A percentile compares a stretch with the other conserved stretches of the same genome.
These are phyloP conservation scores for Phyllotreta striolata DNA, from an alignment of 2,888 invertebrate genomes.

Conservation along the genomic window DNA sequence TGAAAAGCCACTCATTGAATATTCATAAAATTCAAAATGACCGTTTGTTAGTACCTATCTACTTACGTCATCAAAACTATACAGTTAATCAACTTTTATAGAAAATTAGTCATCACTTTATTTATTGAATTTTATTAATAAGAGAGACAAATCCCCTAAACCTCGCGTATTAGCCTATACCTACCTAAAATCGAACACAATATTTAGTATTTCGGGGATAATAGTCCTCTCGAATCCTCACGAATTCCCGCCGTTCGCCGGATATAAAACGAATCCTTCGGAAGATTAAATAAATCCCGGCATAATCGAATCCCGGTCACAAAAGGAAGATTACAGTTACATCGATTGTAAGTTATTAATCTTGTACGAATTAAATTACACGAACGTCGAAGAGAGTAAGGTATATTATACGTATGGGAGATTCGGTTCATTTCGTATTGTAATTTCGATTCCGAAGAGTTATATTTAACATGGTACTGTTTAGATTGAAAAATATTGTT, in stretches of 20 bases:
- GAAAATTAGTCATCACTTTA: too few species aligned
- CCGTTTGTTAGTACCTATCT: too few species aligned
- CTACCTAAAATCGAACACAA: neutral
- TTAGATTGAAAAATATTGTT: too few species aligned
- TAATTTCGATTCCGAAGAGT: too few species aligned
- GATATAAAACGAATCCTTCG: neutral
- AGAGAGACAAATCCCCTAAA: neutral
- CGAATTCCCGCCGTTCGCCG: slow-evolving; percentile 8
- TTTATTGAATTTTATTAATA: too few species aligned
- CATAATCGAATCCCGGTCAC: slow-evolving; percentile 16
- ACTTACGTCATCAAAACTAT: too few species aligned
- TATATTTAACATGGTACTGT: too few species aligned
- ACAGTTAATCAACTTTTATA: too few species aligned
- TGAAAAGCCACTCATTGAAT: too few species aligned
- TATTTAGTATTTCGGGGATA: slow-evolving; percentile 9
- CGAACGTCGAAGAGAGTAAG: neutral
- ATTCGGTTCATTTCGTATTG: neutral
- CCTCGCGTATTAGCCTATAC: too few species aligned
- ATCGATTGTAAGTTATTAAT: slow-evolving; percentile 7
- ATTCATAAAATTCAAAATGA: too few species aligned
- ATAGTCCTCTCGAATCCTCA: neutral
- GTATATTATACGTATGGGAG: too few species aligned
- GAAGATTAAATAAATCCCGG: slow-evolving; percentile 4
- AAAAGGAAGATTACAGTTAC: slow-evolving; percentile 7
- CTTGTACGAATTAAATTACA: slow-evolving; percentile 9